Percentiles rank a stretch among this genome's conserved stretches.
These are phyloP conservation scores for Cyphomyrus discorhynchus DNA, from an alignment of 2,113 vertebrate species.

Conservation along the genomic window DNA sequence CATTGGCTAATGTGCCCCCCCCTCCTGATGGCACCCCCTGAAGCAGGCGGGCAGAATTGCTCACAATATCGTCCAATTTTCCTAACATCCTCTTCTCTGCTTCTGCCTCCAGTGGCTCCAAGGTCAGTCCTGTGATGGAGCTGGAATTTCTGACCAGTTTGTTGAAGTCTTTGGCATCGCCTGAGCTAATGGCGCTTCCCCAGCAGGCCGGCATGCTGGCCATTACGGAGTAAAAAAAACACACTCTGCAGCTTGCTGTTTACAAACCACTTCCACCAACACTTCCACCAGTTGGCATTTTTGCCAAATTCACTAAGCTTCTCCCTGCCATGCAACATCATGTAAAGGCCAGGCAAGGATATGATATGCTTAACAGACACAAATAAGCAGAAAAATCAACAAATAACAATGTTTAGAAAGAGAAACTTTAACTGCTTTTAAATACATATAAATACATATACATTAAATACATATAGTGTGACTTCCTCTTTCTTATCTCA, in stretches of 20 bases:
- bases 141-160: neutral
- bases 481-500: neutral
- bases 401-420: neutral
- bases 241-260: neutral
- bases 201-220: neutral
- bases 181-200: neutral
- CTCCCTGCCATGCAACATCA: neutral
- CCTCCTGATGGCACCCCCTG: neutral
- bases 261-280: neutral
- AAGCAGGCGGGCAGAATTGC: neutral
- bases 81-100: neutral
- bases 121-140: neutral
- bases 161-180: neutral
- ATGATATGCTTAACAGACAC: neutral
- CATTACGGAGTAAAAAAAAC: neutral
- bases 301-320: neutral
- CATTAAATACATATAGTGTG: neutral
- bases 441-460: too few species aligned
- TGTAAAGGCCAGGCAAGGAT: neutral
- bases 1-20: neutral
- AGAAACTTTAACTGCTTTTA: neutral
- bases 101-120: neutral
- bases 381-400: neutral
- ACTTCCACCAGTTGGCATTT: neutral
- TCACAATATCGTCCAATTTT: neutral